phyloP scores from a whole-genome alignment of 2,797 vertebrate genomes.

The Tadarida brasiliensis region DNA sequence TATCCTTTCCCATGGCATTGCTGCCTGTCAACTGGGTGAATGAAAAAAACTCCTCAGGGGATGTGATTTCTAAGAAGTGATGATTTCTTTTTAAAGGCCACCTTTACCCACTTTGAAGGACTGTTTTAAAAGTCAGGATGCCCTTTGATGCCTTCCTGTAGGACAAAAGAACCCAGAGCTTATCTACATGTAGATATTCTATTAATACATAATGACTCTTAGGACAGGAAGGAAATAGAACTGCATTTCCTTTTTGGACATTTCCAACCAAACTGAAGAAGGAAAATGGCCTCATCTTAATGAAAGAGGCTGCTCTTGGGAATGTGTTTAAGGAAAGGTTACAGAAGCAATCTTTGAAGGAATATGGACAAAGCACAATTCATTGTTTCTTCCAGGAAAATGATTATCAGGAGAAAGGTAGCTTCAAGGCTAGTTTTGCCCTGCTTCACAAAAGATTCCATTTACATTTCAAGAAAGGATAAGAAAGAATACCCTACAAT shows the following conservation, averaged over 20 bases:
- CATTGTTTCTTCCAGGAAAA: slow-evolving; percentile 67
- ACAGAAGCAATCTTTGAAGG: slow-evolving; percentile 71
- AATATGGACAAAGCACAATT: slow-evolving; percentile 70
- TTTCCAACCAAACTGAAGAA: slow-evolving; percentile 68
- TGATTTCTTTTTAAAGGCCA: slow-evolving; percentile 63
- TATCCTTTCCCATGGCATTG: slow-evolving; percentile 43
- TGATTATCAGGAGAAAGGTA: slow-evolving; percentile 71
- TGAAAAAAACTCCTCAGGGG: slow-evolving; percentile 67
- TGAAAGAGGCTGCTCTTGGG: slow-evolving; percentile 69
- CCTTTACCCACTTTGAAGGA: slow-evolving; percentile 72
- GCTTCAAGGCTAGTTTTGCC: slow-evolving; percentile 67
- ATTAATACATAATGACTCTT: slow-evolving; percentile 84
- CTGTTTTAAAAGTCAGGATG: slow-evolving; percentile 78
- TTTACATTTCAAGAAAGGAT: slow-evolving; percentile 68
- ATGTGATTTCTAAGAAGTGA: slow-evolving; percentile 63
- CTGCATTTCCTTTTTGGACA: slow-evolving; percentile 77
- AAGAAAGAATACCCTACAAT: slow-evolving; percentile 39
- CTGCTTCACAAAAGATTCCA: slow-evolving; percentile 63
- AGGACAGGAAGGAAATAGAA: slow-evolving; percentile 77
- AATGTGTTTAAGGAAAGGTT: slow-evolving; percentile 70
- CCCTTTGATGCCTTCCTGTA: slow-evolving; percentile 73
- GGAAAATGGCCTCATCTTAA: slow-evolving; percentile 76
- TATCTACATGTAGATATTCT: slow-evolving; percentile 81
- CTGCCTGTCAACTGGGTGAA: slow-evolving; percentile 51
- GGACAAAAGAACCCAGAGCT: slow-evolving; percentile 73